Conservation (phyloP, 2,113 vertebrate species). For the Sphaerodactylus townsendi region DNA sequence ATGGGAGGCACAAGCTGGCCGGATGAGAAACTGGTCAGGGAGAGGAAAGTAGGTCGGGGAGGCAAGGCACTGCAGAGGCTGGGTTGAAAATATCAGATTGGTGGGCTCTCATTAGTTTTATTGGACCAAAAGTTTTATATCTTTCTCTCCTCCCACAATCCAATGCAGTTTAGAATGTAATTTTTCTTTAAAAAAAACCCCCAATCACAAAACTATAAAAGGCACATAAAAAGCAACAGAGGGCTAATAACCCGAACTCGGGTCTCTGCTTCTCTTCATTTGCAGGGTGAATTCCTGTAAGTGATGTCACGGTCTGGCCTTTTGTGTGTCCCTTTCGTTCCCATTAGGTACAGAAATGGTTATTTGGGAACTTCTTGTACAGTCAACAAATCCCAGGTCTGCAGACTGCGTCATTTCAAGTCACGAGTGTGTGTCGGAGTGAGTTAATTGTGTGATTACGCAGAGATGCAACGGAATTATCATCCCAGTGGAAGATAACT, state of each 20-base stretch:
- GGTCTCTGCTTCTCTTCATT: background rate
- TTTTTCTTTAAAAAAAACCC: background rate
- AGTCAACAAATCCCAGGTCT: no score
- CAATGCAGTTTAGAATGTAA: background rate
- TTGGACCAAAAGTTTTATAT: background rate
- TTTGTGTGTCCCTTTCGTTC: no score
- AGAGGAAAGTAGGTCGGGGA: background rate
- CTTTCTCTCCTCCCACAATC: background rate
- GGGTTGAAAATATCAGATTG: background rate
- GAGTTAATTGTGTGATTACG: no score
- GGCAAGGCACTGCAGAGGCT: background rate
- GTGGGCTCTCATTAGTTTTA: background rate
- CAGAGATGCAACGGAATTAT: no score
- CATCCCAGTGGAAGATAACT: no score
- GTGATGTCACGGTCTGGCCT: no score
- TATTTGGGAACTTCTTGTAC: no score
- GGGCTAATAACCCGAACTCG: background rate
- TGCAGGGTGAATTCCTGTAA: background rate
- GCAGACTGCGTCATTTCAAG: no score
- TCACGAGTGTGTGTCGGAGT: no score
- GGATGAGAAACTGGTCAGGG: background rate
- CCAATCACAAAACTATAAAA: background rate
- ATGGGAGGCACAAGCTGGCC: rapidly evolving
- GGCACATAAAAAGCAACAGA: background rate
- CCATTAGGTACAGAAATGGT: no score